These are phyloP conservation scores for Lycocorax pyrrhopterus DNA, from an alignment of 2,113 vertebrate species.

Conservation along the genomic window DNA sequence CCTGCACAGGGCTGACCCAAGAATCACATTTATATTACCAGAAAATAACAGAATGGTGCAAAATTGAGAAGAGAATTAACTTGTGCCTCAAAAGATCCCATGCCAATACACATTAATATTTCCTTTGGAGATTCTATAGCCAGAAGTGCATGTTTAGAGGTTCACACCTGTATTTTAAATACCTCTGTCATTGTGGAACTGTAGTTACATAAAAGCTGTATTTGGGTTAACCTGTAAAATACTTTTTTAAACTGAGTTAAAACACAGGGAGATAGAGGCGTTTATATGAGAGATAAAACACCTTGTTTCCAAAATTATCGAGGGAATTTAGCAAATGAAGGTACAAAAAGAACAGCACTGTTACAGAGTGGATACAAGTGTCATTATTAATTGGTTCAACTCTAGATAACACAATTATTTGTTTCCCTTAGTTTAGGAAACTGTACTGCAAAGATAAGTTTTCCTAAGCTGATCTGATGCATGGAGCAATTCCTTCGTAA, in stretches of 20 bases:
- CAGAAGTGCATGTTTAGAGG: neutral
- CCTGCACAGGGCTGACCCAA: neutral
- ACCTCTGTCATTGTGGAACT: neutral
- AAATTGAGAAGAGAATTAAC: neutral
- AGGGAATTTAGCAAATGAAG: neutral
- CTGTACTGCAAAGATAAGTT: neutral
- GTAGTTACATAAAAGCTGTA: neutral
- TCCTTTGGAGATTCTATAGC: neutral
- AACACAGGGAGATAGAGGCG: neutral
- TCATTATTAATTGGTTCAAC: neutral
- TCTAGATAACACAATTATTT: neutral
- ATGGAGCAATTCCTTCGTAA: neutral
- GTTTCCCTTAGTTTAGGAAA: neutral
- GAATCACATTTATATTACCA: neutral
- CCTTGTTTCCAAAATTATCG: neutral
- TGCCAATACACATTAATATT: neutral
- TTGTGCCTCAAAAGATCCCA: neutral
- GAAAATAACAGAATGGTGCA: neutral
- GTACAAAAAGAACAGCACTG: neutral
- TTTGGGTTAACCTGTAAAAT: neutral
- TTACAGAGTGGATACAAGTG: neutral
- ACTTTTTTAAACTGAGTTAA: neutral
- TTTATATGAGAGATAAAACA: neutral
- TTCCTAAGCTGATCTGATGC: neutral
- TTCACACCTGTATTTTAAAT: neutral